Conservation (phyloP, 2,888 invertebrate species). For the Trachelus tabidus region DNA sequence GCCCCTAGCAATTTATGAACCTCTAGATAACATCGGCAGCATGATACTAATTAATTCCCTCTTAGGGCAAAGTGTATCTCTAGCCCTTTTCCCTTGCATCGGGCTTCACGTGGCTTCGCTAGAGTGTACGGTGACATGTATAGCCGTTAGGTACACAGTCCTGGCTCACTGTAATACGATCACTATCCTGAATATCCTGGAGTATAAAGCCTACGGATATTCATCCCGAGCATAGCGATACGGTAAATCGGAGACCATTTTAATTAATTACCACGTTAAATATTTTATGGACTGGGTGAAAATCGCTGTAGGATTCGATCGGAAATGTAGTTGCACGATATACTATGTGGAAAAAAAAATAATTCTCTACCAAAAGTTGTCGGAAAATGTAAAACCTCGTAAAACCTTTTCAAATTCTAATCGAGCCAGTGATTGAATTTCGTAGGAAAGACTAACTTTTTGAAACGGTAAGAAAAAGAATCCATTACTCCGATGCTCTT, state of each 20-base stretch:
- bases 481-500: too few species aligned
- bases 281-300: conserved; percentile 14
- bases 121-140: neutral
- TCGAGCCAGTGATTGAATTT: too few species aligned
- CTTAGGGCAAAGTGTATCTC: conserved; percentile 20
- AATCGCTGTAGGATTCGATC: too few species aligned
- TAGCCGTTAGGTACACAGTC: neutral
- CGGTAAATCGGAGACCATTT: conserved; percentile 8
- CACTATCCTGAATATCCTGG: conserved; percentile 1
- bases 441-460: too few species aligned
- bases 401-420: too few species aligned
- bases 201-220: neutral
- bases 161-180: conserved; percentile 4
- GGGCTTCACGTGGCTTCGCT: neutral
- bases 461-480: too few species aligned
- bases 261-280: conserved; percentile 41
- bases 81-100: neutral
- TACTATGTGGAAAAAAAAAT: too few species aligned
- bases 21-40: neutral
- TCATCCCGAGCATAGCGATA: neutral
- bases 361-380: too few species aligned
- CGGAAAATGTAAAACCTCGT: too few species aligned
- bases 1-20: neutral
- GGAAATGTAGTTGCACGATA: too few species aligned
- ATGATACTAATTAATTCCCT: conserved; percentile 42